Percentiles rank a stretch among this genome's conserved stretches.
These are phyloP conservation scores for Oplegnathus fasciatus DNA, from an alignment of 2,113 vertebrate genomes.

Conservation along the genomic window DNA sequence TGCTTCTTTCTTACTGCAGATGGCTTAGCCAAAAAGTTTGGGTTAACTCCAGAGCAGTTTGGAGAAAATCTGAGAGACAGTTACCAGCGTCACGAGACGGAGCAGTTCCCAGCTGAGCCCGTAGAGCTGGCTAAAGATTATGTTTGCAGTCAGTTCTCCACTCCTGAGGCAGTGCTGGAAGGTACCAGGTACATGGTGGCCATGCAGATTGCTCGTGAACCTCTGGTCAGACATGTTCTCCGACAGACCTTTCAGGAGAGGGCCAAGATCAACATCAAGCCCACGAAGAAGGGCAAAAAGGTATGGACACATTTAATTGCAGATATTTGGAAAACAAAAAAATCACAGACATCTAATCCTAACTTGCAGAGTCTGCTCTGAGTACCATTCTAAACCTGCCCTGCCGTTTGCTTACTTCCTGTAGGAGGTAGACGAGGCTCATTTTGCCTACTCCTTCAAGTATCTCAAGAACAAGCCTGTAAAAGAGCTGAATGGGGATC, in stretches of 20 bases:
- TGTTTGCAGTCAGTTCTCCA: slow-evolving; percentile 95
- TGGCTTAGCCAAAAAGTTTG: slow-evolving; percentile 98
- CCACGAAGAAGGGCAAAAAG: slow-evolving; percentile 98
- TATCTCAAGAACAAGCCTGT: slow-evolving; percentile 98
- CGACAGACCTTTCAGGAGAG: slow-evolving; percentile 98
- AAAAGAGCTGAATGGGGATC: slow-evolving; percentile 96
- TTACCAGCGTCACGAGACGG: slow-evolving; percentile 97
- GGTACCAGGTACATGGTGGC: slow-evolving; percentile 99
- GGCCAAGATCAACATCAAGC: slow-evolving; percentile 96
- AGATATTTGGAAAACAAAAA: background rate
- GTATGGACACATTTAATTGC: slow-evolving; percentile 72
- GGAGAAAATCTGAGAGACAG: slow-evolving; percentile 98
- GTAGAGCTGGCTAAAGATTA: slow-evolving; percentile 98
- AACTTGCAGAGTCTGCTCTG: background rate
- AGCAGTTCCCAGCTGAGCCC: slow-evolving; percentile 98
- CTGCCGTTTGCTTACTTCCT: slow-evolving; percentile 11
- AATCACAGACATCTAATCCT: fast-evolving
- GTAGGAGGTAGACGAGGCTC: slow-evolving; percentile 96
- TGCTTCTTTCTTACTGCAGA: slow-evolving; percentile 80
- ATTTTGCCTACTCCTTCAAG: slow-evolving; percentile 97
- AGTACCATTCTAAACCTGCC: background rate
- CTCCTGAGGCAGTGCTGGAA: slow-evolving; percentile 93
- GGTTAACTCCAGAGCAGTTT: slow-evolving; percentile 97
- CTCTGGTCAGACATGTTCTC: slow-evolving; percentile 96
- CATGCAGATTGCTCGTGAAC: slow-evolving; percentile 96